Percentiles rank a stretch among this genome's conserved stretches.
phyloP scores from a whole-genome alignment of 2,888 invertebrate genomes.

The Idaea aversata region DNA sequence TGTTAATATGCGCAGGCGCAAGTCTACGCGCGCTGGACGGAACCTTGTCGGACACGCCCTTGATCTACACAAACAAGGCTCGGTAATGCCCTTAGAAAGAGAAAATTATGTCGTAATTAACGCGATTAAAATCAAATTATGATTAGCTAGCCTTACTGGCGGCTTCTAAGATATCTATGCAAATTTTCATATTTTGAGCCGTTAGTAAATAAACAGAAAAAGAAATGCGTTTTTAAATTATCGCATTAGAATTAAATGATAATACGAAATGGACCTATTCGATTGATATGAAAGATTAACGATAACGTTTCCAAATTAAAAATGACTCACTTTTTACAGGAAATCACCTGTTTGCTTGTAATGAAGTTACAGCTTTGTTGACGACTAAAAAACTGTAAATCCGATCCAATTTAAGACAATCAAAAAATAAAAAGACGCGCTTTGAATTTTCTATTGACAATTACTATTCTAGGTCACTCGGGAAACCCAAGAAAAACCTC shows the following conservation, averaged over 20 bases:
- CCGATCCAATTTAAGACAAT: not conserved
- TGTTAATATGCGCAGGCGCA: constrained; percentile 52
- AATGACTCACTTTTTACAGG: too few species aligned
- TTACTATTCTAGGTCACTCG: constrained; percentile 19
- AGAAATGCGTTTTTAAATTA: too few species aligned
- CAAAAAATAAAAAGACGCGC: not conserved
- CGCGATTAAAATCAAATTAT: not conserved
- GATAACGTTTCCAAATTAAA: too few species aligned
- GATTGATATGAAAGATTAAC: too few species aligned
- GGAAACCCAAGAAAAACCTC: constrained; percentile 20
- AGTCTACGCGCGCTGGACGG: constrained; percentile 31
- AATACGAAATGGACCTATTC: too few species aligned
- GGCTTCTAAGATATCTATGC: too few species aligned
- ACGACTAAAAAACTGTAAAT: not conserved
- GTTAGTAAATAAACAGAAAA: too few species aligned
- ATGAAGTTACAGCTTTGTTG: not conserved
- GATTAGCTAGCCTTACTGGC: too few species aligned
- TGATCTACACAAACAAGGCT: constrained; percentile 45
- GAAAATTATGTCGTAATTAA: not conserved
- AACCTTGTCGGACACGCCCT: constrained; percentile 44
- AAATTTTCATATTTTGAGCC: too few species aligned
- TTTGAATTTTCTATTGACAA: constrained; percentile 2
- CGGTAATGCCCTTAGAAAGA: constrained; percentile 23
- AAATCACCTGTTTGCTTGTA: not conserved
- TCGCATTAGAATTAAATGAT: too few species aligned